Conservation (phyloP, 2,797 vertebrate genomes). For the Pampus argenteus region DNA sequence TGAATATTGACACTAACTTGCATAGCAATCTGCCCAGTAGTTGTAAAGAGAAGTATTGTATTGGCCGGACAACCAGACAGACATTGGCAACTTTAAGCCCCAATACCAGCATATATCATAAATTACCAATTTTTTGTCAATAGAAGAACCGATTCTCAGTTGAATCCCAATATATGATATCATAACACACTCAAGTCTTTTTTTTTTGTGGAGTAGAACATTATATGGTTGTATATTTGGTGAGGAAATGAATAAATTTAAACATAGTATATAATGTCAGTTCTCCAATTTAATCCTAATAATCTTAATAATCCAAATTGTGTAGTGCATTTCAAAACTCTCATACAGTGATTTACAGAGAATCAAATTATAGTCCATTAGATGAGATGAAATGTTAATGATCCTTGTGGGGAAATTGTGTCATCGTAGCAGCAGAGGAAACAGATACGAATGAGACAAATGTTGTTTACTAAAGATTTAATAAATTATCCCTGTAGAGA, state of each 20-base stretch:
- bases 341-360: slow-evolving; percentile 20
- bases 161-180: slow-evolving; percentile 4
- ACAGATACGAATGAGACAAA: slow-evolving; percentile 38
- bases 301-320: slow-evolving; percentile 30
- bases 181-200: slow-evolving; percentile 6
- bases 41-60: background rate
- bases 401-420: slow-evolving; percentile 45
- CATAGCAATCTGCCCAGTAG: slow-evolving; percentile 2
- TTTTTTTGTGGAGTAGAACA: background rate
- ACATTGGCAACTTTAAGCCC: background rate
- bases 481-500: slow-evolving; percentile 30
- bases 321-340: slow-evolving; percentile 15
- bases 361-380: slow-evolving; percentile 43
- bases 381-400: slow-evolving; percentile 56
- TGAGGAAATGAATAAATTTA: slow-evolving; percentile 9
- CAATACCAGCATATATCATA: background rate
- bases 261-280: background rate
- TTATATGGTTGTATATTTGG: background rate
- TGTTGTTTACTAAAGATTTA: slow-evolving; percentile 21
- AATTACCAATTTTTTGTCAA: background rate
- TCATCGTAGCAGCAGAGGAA: slow-evolving; percentile 39
- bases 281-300: slow-evolving; percentile 2
- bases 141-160: background rate
- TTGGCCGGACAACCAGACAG: background rate
- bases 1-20: background rate